Percentiles rank a stretch among this genome's conserved stretches.
Conservation (phyloP, 1,140 invertebrate genomes). For the Aphaenogaster floridana region DNA sequence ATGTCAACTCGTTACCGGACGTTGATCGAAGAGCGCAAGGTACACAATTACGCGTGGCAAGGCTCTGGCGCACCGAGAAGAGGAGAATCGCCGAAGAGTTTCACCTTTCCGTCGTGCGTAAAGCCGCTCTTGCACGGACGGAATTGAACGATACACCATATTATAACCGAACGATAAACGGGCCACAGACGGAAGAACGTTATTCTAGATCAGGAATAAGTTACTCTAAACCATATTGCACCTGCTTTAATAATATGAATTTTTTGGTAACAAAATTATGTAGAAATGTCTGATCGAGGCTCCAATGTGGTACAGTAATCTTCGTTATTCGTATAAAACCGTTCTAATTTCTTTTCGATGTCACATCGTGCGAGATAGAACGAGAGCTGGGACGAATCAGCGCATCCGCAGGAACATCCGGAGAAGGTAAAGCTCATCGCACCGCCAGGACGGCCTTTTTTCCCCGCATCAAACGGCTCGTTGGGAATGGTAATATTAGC, state of each 20-base stretch:
- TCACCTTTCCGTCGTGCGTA: conserved; percentile 70
- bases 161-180: conserved; percentile 4
- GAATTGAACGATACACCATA: not conserved
- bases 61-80: conserved; percentile 45
- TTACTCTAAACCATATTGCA: not conserved
- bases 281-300: not conserved
- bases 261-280: not conserved
- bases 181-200: not conserved
- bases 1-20: conserved; percentile 79
- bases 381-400: conserved; percentile 53
- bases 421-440: not conserved
- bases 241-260: not conserved
- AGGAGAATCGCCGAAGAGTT: conserved; percentile 68
- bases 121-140: conserved; percentile 19
- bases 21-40: conserved; percentile 78
- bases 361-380: conserved; percentile 13
- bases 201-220: conserved; percentile 6
- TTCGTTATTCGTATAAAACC: conserved; percentile 4
- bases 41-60: conserved; percentile 74
- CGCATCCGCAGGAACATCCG: conserved; percentile 8
- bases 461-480: conserved; percentile 56
- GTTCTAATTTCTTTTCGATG: conserved; percentile 34
- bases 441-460: conserved; percentile 15
- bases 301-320: not conserved
- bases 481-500: conserved; percentile 70